Conservation (phyloP, 2,888 invertebrate genomes). For the Drosophila emarginata region DNA sequence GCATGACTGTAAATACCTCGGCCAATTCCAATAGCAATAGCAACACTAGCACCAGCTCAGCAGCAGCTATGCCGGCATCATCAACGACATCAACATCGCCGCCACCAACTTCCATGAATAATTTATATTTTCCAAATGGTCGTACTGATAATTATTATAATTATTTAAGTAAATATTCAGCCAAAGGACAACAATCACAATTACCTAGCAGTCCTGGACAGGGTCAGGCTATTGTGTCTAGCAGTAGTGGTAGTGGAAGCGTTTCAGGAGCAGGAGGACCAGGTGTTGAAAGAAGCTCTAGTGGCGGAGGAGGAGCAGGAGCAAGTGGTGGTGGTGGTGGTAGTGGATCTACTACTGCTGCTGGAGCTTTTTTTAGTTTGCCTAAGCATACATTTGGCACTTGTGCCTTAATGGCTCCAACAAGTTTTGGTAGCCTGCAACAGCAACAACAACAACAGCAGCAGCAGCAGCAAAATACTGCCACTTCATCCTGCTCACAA, state of each 20-base stretch:
- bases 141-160: conserved; percentile 7
- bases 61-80: conserved; percentile 15
- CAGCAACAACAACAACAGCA: conserved; percentile 42
- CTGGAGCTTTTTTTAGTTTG: conserved; percentile 47
- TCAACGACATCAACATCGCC: conserved; percentile 49
- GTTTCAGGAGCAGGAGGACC: conserved; percentile 3
- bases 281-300: conserved; percentile 8
- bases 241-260: conserved; percentile 38
- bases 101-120: conserved; percentile 44
- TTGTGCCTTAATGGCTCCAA: conserved; percentile 78
- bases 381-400: conserved; percentile 81
- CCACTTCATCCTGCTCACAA: conserved; percentile 26
- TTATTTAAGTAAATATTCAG: conserved; percentile 34
- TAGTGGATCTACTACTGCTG: not conserved
- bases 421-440: conserved; percentile 66
- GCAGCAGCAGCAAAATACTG: conserved; percentile 28
- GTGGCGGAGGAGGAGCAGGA: conserved; percentile 3
- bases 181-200: conserved; percentile 19
- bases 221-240: conserved; percentile 59
- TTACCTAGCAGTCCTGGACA: conserved; percentile 40
- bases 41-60: conserved; percentile 43
- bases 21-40: conserved; percentile 20
- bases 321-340: conserved; percentile 7
- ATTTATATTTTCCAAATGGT: conserved; percentile 3
- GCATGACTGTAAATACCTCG: conserved; percentile 41